A percentile compares a stretch with the other conserved stretches of the same genome.
Conservation (phyloP, 2,888 invertebrate species). For the Psococerastis gibbosa region DNA sequence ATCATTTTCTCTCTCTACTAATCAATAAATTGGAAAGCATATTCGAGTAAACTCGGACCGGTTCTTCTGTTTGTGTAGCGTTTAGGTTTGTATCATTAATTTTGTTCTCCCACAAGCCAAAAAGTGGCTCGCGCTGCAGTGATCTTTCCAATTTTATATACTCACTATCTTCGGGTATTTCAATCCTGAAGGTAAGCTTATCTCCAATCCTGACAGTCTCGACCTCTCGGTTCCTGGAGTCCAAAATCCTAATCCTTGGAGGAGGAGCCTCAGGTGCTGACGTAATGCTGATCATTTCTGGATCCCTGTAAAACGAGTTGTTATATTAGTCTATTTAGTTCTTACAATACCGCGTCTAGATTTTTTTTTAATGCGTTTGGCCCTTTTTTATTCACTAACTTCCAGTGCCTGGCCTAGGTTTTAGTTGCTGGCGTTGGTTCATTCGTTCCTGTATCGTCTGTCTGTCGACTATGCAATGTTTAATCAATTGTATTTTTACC, state of each 20-base stretch:
- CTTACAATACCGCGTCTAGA: too few relatives aligned
- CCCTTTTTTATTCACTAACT: constrained; percentile 9
- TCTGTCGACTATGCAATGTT: too few relatives aligned
- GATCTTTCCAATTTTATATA: constrained; percentile 15
- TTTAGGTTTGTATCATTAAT: constrained; percentile 8
- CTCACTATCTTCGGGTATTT: constrained; percentile 92
- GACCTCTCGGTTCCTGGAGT: constrained; percentile 68
- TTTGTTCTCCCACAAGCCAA: neutral
- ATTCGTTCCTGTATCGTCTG: too few relatives aligned
- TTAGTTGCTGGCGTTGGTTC: too few relatives aligned
- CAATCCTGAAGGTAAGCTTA: constrained; percentile 85
- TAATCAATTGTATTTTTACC: constrained; percentile 29
- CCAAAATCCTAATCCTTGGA: constrained; percentile 80
- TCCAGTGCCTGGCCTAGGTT: neutral
- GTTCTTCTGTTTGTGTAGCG: too few relatives aligned
- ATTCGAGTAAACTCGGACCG: too few relatives aligned
- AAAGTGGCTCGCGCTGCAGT: neutral
- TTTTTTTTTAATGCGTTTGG: too few relatives aligned
- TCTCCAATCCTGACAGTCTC: constrained; percentile 90
- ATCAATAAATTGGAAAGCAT: too few relatives aligned
- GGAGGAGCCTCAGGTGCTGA: constrained; percentile 89
- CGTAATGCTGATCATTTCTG: constrained; percentile 90
- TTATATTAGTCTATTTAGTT: too few relatives aligned
- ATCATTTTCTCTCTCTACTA: too few relatives aligned
- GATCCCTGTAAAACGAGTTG: constrained; percentile 42